phyloP scores from a whole-genome alignment of 2,113 vertebrate species.

The Burhinus bistriatus region DNA sequence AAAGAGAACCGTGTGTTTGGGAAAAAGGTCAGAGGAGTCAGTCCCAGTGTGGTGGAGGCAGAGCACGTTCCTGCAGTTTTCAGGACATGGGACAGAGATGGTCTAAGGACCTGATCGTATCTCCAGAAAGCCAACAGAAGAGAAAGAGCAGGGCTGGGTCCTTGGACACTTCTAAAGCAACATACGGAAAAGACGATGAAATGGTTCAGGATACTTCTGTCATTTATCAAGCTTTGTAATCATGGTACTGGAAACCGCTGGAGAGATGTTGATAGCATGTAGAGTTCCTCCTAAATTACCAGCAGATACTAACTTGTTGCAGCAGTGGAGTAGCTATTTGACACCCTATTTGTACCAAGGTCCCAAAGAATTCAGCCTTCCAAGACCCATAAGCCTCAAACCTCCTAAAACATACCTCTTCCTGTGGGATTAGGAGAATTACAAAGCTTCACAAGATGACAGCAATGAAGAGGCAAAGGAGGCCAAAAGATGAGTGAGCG shows the following conservation, averaged over 20 bases:
- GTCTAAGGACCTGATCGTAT: neutral
- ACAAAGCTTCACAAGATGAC: neutral
- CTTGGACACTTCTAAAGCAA: too few relatives aligned
- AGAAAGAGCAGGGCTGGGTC: too few relatives aligned
- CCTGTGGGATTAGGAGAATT: neutral
- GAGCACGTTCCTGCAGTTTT: neutral
- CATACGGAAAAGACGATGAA: neutral
- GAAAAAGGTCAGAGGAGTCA: neutral
- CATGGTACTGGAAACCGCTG: neutral
- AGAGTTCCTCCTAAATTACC: neutral
- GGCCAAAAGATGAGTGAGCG: neutral
- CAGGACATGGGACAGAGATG: neutral
- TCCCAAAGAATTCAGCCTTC: neutral
- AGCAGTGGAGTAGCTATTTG: neutral
- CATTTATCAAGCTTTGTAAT: neutral
- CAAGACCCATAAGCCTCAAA: neutral
- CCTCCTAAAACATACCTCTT: neutral
- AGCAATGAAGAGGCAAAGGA: neutral
- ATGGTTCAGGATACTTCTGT: neutral
- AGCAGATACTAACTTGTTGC: neutral
- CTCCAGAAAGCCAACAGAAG: neutral
- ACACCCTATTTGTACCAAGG: neutral
- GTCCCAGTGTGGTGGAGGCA: fast-evolving
- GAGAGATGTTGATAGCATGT: neutral
- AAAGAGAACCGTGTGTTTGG: neutral